phyloP scores from a whole-genome alignment of 1,140 invertebrate genomes.

The Pomacea maculata region DNA sequence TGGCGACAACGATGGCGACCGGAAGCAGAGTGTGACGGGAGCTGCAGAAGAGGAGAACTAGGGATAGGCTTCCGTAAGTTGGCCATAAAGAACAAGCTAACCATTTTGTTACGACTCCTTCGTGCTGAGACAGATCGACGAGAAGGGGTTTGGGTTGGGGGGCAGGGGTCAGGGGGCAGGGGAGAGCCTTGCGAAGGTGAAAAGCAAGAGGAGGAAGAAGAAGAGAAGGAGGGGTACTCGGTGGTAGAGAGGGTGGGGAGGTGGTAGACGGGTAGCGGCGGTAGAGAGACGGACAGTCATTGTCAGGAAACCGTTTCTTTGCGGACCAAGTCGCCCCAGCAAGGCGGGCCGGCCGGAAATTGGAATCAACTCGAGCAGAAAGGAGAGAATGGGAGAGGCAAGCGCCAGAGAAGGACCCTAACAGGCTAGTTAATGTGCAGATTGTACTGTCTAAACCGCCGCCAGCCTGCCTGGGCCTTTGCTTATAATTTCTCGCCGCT shows the following conservation, averaged over 20 bases:
- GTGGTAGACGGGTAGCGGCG: too few species aligned
- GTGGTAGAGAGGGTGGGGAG: too few species aligned
- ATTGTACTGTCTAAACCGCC: conserved; percentile 2
- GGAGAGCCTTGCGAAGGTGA: not conserved
- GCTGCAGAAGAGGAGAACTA: too few species aligned
- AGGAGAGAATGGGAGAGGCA: conserved; percentile 10
- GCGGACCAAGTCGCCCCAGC: not conserved
- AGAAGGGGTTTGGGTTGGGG: too few species aligned
- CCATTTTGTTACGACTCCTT: too few species aligned
- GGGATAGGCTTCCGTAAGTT: too few species aligned
- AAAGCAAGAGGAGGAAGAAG: not conserved
- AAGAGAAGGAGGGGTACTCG: not conserved
- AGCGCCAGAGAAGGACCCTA: conserved; percentile 3
- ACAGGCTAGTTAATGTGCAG: conserved; percentile 12
- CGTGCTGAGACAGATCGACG: too few species aligned
- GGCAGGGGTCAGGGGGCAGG: not conserved
- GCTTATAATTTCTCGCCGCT: conserved; percentile 3
- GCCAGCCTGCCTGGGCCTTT: not conserved
- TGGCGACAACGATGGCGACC: too few species aligned
- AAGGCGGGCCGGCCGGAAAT: conserved; percentile 6
- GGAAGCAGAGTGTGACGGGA: too few species aligned
- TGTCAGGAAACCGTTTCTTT: conserved; percentile 6
- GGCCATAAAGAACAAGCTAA: too few species aligned
- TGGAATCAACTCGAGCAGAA: conserved; percentile 7
- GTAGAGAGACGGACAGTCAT: not conserved